Conservation (phyloP, 2,797 vertebrate species). For the Hylomyscus alleni region DNA sequence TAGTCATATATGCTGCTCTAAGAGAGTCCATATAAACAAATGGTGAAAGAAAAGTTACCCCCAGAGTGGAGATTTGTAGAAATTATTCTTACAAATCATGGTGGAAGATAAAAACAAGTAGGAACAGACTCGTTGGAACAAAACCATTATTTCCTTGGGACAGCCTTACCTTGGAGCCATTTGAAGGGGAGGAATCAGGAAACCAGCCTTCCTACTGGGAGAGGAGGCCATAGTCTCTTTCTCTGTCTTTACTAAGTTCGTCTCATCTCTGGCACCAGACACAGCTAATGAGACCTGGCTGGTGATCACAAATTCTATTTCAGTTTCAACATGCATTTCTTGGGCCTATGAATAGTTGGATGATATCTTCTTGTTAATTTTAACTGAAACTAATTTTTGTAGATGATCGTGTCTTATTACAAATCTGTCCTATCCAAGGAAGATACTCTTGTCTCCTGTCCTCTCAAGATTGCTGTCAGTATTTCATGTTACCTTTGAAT, state of each 20-base stretch:
- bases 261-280: neutral
- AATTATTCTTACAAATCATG: conserved; percentile 37
- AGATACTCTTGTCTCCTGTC: neutral
- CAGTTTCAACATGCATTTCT: conserved; percentile 37
- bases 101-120: conserved; percentile 53
- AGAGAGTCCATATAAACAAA: conserved; percentile 70
- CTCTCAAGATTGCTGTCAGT: neutral
- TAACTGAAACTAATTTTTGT: conserved; percentile 21
- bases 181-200: conserved; percentile 36
- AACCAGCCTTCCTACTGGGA: neutral
- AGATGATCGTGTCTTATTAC: conserved; percentile 44
- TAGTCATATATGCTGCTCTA: conserved; percentile 76
- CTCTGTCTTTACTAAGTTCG: neutral
- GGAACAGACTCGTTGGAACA: conserved; percentile 7
- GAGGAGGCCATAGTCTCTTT: neutral
- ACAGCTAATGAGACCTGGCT: conserved; percentile 19
- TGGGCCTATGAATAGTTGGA: neutral
- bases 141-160: conserved; percentile 24
- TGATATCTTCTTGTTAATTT: conserved; percentile 53
- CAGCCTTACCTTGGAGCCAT: neutral
- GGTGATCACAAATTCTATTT: conserved; percentile 26
- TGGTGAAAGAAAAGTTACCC: conserved; percentile 73
- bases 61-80: conserved; percentile 17
- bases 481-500: conserved; percentile 42
- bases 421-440: conserved; percentile 30